These are phyloP conservation scores for Eupleurogrammus muticus DNA, from an alignment of 2,797 vertebrate species.

Conservation along the genomic window DNA sequence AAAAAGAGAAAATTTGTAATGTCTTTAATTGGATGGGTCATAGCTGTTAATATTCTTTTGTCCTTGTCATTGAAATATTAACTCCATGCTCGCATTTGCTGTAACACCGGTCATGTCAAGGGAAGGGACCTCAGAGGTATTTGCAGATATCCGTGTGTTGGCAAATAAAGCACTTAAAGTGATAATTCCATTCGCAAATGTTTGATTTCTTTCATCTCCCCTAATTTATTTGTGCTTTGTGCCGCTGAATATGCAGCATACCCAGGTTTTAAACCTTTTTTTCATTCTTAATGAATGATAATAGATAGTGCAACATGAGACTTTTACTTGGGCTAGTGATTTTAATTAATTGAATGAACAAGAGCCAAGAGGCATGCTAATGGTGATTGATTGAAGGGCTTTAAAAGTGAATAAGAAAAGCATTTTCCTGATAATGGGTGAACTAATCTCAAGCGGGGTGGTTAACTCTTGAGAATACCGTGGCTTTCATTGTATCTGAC, in stretches of 20 bases:
- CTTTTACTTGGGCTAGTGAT: slow-evolving; percentile 72
- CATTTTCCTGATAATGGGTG: slow-evolving; percentile 37
- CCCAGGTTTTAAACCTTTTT: slow-evolving; percentile 64
- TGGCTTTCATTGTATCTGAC: background rate
- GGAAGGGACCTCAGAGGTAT: slow-evolving; percentile 62
- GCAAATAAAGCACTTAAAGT: slow-evolving; percentile 62
- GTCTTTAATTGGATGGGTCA: slow-evolving; percentile 1
- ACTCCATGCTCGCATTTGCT: background rate
- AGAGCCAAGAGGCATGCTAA: slow-evolving; percentile 71
- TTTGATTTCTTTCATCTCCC: slow-evolving; percentile 65
- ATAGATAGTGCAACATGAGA: slow-evolving; percentile 70
- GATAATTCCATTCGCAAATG: slow-evolving; percentile 68
- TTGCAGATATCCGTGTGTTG: slow-evolving; percentile 21
- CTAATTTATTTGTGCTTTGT: slow-evolving; percentile 54
- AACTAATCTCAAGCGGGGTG: slow-evolving; percentile 27
- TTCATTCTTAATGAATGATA: slow-evolving; percentile 72
- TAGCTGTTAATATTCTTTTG: slow-evolving; percentile 11
- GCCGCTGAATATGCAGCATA: slow-evolving; percentile 62
- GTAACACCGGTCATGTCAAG: background rate
- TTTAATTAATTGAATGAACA: slow-evolving; percentile 72
- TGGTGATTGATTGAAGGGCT: slow-evolving; percentile 72
- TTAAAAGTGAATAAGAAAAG: slow-evolving; percentile 47
- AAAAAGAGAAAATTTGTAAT: background rate
- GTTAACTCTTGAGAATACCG: slow-evolving; percentile 2
- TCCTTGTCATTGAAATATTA: slow-evolving; percentile 3